A percentile compares a stretch with the other conserved stretches of the same genome.
These are phyloP conservation scores for Cheilosia variabilis DNA, from an alignment of 2,888 invertebrate genomes.

Conservation along the genomic window DNA sequence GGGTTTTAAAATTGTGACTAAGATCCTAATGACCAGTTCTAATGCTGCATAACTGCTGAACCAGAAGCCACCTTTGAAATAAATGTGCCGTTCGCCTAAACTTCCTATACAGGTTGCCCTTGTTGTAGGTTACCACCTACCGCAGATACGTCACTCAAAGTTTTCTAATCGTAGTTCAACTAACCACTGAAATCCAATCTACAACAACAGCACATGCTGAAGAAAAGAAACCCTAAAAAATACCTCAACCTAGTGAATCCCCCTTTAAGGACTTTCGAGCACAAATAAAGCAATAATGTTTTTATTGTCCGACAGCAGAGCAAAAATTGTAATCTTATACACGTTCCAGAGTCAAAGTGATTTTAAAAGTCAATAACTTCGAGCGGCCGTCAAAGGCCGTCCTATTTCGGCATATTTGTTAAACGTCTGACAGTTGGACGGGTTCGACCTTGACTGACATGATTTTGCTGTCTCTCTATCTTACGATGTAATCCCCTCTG, in stretches of 20 bases:
- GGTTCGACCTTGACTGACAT: not conserved
- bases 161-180: too few species aligned
- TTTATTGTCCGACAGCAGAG: not conserved
- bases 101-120: too few species aligned
- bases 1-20: too few species aligned
- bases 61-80: too few species aligned
- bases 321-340: not conserved
- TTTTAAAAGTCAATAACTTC: constrained; percentile 11
- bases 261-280: not conserved
- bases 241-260: not conserved
- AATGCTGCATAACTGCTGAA: too few species aligned
- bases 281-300: not conserved
- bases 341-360: not conserved
- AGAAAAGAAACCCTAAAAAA: not conserved
- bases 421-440: constrained; percentile 1
- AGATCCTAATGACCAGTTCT: too few species aligned
- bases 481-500: not conserved
- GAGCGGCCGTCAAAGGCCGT: not conserved
- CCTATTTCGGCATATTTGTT: not conserved
- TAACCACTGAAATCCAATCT: too few species aligned
- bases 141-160: too few species aligned
- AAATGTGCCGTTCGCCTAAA: too few species aligned
- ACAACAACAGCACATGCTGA: not conserved
- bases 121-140: too few species aligned
- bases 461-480: not conserved